These are phyloP conservation scores for Cherax destructor DNA, from an alignment of 1,140 invertebrate species.

Conservation along the genomic window DNA sequence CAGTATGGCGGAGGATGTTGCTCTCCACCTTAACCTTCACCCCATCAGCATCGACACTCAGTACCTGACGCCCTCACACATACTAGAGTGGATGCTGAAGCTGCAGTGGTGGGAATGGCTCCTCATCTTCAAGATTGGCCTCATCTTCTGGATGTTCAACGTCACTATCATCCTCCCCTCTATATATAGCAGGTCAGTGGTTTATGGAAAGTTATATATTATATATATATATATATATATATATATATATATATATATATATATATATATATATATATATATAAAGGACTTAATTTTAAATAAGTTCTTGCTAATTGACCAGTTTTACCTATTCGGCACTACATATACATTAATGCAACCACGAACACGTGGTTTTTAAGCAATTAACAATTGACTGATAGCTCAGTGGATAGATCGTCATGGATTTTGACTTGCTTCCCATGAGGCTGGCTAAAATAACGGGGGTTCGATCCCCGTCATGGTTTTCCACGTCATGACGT, in stretches of 20 bases:
- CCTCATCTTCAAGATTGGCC: neutral
- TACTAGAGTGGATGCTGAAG: neutral
- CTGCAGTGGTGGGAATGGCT: constrained; percentile 51
- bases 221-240: neutral
- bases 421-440: too few species aligned
- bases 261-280: neutral
- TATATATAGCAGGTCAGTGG: constrained; percentile 32
- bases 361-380: too few species aligned
- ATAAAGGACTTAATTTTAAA: too few species aligned
- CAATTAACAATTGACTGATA: too few species aligned
- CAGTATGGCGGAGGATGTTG: constrained; percentile 13
- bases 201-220: neutral
- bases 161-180: constrained; percentile 45
- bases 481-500: too few species aligned
- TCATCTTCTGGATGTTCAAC: constrained; percentile 44
- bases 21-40: neutral
- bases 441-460: too few species aligned
- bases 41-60: constrained; percentile 30
- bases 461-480: too few species aligned
- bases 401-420: too few species aligned
- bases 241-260: neutral
- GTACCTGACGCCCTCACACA: neutral
- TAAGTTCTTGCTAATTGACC: too few species aligned
- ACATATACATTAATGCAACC: too few species aligned
- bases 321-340: too few species aligned